A percentile compares a stretch with the other conserved stretches of the same genome.
These are phyloP conservation scores for Linepithema humile DNA, from an alignment of 1,140 invertebrate species.

Conservation along the genomic window DNA sequence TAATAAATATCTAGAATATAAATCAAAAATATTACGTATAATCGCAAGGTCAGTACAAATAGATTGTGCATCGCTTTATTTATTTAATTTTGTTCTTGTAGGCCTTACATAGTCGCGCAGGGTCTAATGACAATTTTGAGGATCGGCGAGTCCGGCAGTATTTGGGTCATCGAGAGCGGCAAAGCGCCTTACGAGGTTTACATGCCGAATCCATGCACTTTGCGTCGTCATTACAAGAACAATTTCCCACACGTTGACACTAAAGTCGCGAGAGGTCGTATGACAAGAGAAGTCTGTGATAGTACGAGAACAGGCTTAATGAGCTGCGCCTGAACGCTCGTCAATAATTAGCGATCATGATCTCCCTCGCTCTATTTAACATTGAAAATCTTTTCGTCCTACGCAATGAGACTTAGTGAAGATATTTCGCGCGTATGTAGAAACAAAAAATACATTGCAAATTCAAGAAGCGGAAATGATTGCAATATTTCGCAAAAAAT, in stretches of 20 bases:
- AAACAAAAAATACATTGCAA: not conserved
- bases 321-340: slow-evolving; percentile 72
- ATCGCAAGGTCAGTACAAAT: not conserved
- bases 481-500: not conserved
- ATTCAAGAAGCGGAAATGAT: not conserved
- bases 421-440: not conserved
- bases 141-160: slow-evolving; percentile 81
- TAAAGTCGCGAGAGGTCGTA: slow-evolving; percentile 63
- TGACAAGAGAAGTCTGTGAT: slow-evolving; percentile 76
- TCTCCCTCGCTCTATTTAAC: not conserved
- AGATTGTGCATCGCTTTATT: not conserved
- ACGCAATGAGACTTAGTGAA: not conserved
- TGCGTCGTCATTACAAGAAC: slow-evolving; percentile 77
- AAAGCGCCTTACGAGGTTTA: slow-evolving; percentile 82
- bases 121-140: slow-evolving; percentile 83
- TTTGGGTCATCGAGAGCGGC: slow-evolving; percentile 85
- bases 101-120: slow-evolving; percentile 82
- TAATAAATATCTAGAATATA: not conserved
- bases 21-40: not conserved
- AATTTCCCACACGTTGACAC: slow-evolving; percentile 70
- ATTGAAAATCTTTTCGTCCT: not conserved
- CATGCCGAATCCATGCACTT: slow-evolving; percentile 78
- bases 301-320: slow-evolving; percentile 74
- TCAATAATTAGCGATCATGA: slow-evolving; percentile 5
- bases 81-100: slow-evolving; percentile 64